Conservation (phyloP, 2,113 vertebrate genomes). For the Heptranchias perlo region DNA sequence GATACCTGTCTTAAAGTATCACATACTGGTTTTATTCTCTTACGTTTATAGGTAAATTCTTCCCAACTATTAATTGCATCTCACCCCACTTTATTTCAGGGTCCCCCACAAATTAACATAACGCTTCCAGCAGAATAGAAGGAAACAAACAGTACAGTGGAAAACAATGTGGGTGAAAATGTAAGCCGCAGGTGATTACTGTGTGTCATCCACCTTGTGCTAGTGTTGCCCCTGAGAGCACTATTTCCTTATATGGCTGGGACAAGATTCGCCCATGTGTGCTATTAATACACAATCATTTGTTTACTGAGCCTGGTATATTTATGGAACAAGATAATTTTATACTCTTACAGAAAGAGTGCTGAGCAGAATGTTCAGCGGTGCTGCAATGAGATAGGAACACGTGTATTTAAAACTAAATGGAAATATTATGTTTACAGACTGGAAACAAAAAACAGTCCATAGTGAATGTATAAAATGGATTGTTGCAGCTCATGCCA, state of each 20-base stretch:
- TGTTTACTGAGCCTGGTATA: not conserved
- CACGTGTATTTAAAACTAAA: not conserved
- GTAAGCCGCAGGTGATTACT: not conserved
- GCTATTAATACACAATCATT: slow-evolving; percentile 21
- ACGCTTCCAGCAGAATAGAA: not conserved
- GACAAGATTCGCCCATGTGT: not conserved
- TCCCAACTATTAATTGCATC: not conserved
- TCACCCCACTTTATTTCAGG: not conserved
- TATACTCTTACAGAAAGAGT: not conserved
- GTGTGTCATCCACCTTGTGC: not conserved
- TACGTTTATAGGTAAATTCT: not conserved
- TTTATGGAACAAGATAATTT: slow-evolving; percentile 22
- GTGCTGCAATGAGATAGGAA: not conserved
- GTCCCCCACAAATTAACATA: not conserved
- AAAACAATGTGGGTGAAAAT: not conserved
- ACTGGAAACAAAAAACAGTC: not conserved
- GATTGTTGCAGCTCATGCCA: not conserved
- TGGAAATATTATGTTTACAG: not conserved
- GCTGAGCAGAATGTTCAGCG: not conserved
- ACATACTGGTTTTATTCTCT: not conserved
- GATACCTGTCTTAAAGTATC: not conserved
- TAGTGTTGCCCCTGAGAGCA: not conserved
- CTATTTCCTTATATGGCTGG: slow-evolving; percentile 17
- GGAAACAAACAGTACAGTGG: not conserved
- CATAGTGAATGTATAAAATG: not conserved